Conservation (phyloP, 2,888 invertebrate species). For the Pollenia angustigena region DNA sequence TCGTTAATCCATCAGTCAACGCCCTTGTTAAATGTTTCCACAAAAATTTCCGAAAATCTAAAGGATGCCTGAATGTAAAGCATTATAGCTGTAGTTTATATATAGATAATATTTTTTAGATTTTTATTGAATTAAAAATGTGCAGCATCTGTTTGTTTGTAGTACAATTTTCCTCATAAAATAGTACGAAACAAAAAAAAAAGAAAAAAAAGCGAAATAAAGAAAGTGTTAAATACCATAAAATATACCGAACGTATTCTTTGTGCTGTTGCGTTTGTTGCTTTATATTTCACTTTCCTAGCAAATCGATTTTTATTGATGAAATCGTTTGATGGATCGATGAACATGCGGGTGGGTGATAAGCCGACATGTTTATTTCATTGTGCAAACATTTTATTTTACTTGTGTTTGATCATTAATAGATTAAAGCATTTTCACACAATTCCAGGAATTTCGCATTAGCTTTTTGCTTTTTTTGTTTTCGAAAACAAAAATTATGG, state of each 20-base stretch:
- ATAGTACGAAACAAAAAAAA: neutral
- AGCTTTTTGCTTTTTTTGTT: conserved; percentile 7
- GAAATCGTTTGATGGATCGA: conserved; percentile 70
- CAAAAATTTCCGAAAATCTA: neutral
- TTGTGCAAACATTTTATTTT: conserved; percentile 51
- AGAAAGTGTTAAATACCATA: conserved; percentile 53
- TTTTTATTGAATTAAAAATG: neutral
- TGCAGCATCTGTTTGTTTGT: conserved; percentile 10
- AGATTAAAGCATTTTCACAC: conserved; percentile 66
- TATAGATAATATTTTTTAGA: neutral
- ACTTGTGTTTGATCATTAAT: conserved; percentile 59
- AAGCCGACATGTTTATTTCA: conserved; percentile 67
- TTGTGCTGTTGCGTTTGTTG: neutral
- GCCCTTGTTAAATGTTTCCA: conserved; percentile 50
- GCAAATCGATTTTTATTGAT: conserved; percentile 65
- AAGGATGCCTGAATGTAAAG: conserved; percentile 25
- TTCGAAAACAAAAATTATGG: conserved; percentile 25
- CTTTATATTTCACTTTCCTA: neutral
- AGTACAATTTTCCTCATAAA: neutral
- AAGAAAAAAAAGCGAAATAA: neutral
- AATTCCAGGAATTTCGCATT: conserved; percentile 69
- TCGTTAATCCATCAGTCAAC: conserved; percentile 63
- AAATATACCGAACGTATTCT: conserved; percentile 34
- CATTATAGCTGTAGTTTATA: conserved; percentile 2
- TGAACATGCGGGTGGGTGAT: conserved; percentile 56